phyloP scores from a whole-genome alignment of 2,113 vertebrate species.

The Oryzias woworae region DNA sequence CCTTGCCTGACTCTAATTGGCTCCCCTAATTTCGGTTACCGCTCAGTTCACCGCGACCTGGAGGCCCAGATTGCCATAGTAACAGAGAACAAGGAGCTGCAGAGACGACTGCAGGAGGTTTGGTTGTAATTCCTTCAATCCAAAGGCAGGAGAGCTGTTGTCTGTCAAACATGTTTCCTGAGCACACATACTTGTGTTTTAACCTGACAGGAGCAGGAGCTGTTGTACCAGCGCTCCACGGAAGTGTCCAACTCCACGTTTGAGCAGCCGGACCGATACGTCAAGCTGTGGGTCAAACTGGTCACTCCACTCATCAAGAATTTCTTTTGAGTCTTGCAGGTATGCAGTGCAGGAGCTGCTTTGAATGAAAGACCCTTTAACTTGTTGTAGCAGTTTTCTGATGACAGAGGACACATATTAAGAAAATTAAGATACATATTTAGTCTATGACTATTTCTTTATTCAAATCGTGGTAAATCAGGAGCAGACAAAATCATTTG shows the following conservation, averaged over 20 bases:
- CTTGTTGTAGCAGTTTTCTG: no score
- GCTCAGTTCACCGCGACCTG: slow-evolving; percentile 94
- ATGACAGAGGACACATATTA: no score
- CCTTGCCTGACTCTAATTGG: slow-evolving; percentile 96
- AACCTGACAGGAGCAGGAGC: slow-evolving; percentile 85
- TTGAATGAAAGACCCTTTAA: no score
- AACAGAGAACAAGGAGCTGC: slow-evolving; percentile 87
- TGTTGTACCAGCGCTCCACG: slow-evolving; percentile 82
- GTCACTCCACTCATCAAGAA: slow-evolving; percentile 96
- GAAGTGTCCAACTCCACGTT: slow-evolving; percentile 87
- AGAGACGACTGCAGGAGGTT: slow-evolving; percentile 91
- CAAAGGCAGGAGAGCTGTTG: slow-evolving; percentile 15
- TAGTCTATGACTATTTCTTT: no score
- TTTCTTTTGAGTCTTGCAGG: slow-evolving; percentile 85
- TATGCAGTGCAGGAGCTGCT: slow-evolving; percentile 1
- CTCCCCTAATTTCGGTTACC: slow-evolving; percentile 97
- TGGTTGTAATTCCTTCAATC: slow-evolving; percentile 17
- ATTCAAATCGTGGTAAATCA: no score
- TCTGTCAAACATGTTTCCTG: not conserved
- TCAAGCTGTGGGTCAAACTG: slow-evolving; percentile 96
- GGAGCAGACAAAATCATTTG: no score
- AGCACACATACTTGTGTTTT: slow-evolving; percentile 31
- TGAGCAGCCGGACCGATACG: slow-evolving; percentile 84
- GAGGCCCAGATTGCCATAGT: slow-evolving; percentile 96
- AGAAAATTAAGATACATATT: no score